phyloP scores from a whole-genome alignment of 2,113 vertebrate genomes.

The Chaenocephalus aceratus region DNA sequence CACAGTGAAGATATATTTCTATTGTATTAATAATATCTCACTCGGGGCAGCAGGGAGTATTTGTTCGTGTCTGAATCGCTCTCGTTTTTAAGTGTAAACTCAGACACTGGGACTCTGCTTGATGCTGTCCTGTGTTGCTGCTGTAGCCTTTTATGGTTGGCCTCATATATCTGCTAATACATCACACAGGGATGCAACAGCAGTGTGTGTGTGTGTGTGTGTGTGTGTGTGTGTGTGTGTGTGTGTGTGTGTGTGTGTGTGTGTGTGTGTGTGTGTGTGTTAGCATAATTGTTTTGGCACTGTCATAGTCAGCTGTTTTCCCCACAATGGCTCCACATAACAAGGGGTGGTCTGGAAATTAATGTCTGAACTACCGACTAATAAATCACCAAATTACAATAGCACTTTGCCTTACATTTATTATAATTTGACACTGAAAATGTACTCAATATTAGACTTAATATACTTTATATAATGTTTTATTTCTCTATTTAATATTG shows the following conservation, averaged over 20 bases:
- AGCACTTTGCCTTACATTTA: not conserved
- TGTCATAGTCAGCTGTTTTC: slow-evolving; percentile 37
- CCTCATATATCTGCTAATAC: slow-evolving; percentile 59
- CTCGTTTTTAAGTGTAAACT: slow-evolving; percentile 69
- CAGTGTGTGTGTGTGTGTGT: slow-evolving; percentile 13
- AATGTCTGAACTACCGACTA: not conserved
- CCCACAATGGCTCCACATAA: slow-evolving; percentile 11
- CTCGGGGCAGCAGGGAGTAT: slow-evolving; percentile 29
- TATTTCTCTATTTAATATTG: not conserved
- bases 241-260: slow-evolving; percentile 16
- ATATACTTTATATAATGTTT: not conserved
- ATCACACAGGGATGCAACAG: slow-evolving; percentile 52
- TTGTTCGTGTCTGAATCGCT: slow-evolving; percentile 62
- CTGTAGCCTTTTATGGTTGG: slow-evolving; percentile 79
- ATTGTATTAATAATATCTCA: slow-evolving; percentile 69
- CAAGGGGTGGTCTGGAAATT: slow-evolving; percentile 30
- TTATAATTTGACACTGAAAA: not conserved
- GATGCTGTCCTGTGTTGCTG: slow-evolving; percentile 42
- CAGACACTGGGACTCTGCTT: slow-evolving; percentile 31
- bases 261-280: slow-evolving; percentile 5
- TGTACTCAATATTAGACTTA: not conserved
- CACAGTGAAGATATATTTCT: slow-evolving; percentile 40
- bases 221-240: slow-evolving; percentile 18
- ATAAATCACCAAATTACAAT: slow-evolving; percentile 20
- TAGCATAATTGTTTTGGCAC: slow-evolving; percentile 35